These are phyloP conservation scores for Ceuthmochares aereus DNA, from an alignment of 2,113 vertebrate genomes.

Conservation along the genomic window DNA sequence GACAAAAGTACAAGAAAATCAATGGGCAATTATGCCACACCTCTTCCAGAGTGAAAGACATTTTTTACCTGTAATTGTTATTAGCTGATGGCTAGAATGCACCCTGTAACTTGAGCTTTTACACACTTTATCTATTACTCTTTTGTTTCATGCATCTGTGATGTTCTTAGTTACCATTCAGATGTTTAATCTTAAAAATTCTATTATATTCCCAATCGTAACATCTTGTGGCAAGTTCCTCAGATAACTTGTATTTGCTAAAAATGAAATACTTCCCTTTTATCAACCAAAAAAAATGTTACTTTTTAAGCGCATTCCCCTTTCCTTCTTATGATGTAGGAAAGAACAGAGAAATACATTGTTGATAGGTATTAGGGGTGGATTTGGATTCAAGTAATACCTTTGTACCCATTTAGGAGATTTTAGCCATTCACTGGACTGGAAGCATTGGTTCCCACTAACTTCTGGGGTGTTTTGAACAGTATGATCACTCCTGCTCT, in stretches of 20 bases:
- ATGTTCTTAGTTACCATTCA: background rate
- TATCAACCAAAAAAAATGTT: background rate
- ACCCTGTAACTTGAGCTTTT: background rate
- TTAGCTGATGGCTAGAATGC: background rate
- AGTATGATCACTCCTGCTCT: background rate
- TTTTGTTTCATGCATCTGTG: background rate
- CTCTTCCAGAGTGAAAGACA: background rate
- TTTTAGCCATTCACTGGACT: background rate
- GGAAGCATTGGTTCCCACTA: background rate
- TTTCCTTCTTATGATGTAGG: background rate
- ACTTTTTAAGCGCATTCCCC: background rate
- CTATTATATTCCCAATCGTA: background rate
- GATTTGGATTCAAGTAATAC: background rate
- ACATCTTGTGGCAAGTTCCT: background rate
- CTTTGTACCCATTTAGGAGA: background rate
- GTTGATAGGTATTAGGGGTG: background rate
- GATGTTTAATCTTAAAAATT: background rate
- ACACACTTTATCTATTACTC: background rate
- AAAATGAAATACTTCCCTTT: background rate
- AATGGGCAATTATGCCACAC: background rate
- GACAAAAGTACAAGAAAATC: background rate
- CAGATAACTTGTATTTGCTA: background rate
- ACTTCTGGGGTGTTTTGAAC: background rate
- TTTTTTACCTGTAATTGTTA: background rate
- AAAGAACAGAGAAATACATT: background rate